Conservation (phyloP, 2,113 vertebrate genomes). For the Sardina pilchardus region DNA sequence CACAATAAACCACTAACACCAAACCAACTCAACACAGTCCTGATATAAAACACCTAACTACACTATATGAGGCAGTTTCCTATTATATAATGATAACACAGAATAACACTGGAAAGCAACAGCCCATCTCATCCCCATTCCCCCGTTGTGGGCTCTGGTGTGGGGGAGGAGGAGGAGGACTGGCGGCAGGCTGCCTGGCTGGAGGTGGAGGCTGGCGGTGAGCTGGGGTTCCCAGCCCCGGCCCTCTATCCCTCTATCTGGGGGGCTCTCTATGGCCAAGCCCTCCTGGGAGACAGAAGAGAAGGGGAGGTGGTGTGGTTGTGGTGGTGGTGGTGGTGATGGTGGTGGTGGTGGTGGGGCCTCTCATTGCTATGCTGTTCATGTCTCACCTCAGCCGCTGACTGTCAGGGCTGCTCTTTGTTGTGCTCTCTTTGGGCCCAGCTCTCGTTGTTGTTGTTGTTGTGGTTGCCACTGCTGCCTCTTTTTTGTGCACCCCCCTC, state of each 20-base stretch:
- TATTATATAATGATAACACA: background rate
- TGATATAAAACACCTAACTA: background rate
- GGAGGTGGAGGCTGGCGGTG: background rate
- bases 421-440: conserved; percentile 23
- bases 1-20: background rate
- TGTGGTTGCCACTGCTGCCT: conserved; percentile 1
- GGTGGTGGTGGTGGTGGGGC: background rate
- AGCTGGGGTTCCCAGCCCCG: background rate
- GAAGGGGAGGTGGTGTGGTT: background rate
- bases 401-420: conserved; percentile 21
- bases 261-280: background rate
- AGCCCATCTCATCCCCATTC: background rate
- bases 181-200: conserved; percentile 5
- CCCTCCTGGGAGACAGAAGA: conserved; percentile 26
- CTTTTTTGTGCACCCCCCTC: background rate
- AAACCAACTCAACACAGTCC: background rate
- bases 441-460: background rate
- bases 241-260: background rate
- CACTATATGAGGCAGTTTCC: background rate
- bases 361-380: conserved; percentile 47
- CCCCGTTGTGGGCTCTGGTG: background rate
- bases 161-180: background rate
- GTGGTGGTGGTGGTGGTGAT: background rate
- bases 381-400: conserved; percentile 36
- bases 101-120: background rate